phyloP scores from a whole-genome alignment of 1,140 invertebrate genomes.

The Drosophila cardini region DNA sequence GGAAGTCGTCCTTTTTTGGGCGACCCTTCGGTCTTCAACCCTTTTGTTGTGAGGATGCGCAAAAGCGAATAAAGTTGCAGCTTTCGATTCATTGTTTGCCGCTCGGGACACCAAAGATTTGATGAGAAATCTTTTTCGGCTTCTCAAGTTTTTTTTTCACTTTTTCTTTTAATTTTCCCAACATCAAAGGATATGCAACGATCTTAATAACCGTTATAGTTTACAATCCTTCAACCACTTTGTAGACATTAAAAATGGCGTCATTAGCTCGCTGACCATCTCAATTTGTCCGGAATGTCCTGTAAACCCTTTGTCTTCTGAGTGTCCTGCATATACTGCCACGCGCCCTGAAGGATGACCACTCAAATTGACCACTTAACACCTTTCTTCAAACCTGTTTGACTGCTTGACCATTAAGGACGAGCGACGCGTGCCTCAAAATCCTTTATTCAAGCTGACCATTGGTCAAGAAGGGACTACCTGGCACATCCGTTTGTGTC shows the following conservation, averaged over 20 bases:
- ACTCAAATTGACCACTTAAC: slow-evolving; percentile 39
- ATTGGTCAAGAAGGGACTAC: slow-evolving; percentile 59
- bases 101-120: slow-evolving; percentile 43
- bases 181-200: slow-evolving; percentile 20
- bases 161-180: slow-evolving; percentile 3
- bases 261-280: slow-evolving; percentile 47
- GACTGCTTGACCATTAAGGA: slow-evolving; percentile 49
- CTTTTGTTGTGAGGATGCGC: slow-evolving; percentile 74
- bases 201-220: slow-evolving; percentile 70
- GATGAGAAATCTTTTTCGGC: slow-evolving; percentile 58
- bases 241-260: slow-evolving; percentile 19
- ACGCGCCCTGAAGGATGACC: slow-evolving; percentile 56
- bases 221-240: slow-evolving; percentile 21
- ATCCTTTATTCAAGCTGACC: slow-evolving; percentile 58
- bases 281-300: slow-evolving; percentile 42
- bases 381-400: slow-evolving; percentile 63
- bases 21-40: slow-evolving; percentile 67
- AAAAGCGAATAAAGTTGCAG: slow-evolving; percentile 75
- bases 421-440: slow-evolving; percentile 28
- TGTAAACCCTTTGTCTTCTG: neutral
- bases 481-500: slow-evolving; percentile 26
- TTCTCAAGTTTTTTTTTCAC: slow-evolving; percentile 51
- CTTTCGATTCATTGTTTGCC: slow-evolving; percentile 58
- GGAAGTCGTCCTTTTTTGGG: slow-evolving; percentile 44
- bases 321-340: slow-evolving; percentile 33